Evolutionary conservation across 2,113 vertebrate genomes (phyloP).

Genomic region (Oryzias celebensis): DNA sequence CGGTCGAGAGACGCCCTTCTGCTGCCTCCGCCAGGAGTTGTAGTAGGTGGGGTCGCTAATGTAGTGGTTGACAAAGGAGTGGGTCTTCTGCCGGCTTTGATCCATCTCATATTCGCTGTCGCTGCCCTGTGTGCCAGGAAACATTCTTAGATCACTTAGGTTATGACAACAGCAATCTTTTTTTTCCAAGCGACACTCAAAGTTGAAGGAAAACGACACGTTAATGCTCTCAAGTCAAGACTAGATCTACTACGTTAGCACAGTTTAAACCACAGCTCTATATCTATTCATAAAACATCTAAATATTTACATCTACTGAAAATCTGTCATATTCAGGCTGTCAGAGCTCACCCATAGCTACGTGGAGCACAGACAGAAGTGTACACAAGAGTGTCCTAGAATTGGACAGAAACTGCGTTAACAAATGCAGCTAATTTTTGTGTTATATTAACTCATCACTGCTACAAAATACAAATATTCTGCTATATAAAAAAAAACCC

Average conservation of each 20-base stretch:
- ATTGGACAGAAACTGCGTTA: slow-evolving; percentile 48
- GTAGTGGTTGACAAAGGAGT: slow-evolving; percentile 99
- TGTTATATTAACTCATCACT: slow-evolving; percentile 7
- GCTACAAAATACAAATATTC: slow-evolving; percentile 9
- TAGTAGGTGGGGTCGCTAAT: slow-evolving; percentile 99
- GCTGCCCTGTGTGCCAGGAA: slow-evolving; percentile 81
- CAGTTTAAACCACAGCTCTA: slow-evolving; percentile 23
- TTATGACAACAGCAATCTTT: neutral
- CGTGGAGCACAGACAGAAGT: slow-evolving; percentile 48
- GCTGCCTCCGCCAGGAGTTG: slow-evolving; percentile 96
- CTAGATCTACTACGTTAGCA: slow-evolving; percentile 18
- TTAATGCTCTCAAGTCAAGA: slow-evolving; percentile 4
- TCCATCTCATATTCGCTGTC: slow-evolving; percentile 97
- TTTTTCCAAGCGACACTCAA: neutral
- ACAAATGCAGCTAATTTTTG: slow-evolving; percentile 21
- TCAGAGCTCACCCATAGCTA: slow-evolving; percentile 51
- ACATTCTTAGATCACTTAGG: neutral
- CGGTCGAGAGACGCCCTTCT: slow-evolving; percentile 91
- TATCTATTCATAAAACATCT: slow-evolving; percentile 25
- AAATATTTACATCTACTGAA: slow-evolving; percentile 26
- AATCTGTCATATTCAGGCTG: slow-evolving; percentile 21
- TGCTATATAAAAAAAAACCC: slow-evolving; percentile 23
- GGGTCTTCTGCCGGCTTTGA: slow-evolving; percentile 87
- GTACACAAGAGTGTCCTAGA: slow-evolving; percentile 54
- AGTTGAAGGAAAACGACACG: slow-evolving; percentile 10